Percentiles rank a stretch among this genome's conserved stretches.
phyloP scores from a whole-genome alignment of 2,113 vertebrate genomes.

The Oxyura jamaicensis region DNA sequence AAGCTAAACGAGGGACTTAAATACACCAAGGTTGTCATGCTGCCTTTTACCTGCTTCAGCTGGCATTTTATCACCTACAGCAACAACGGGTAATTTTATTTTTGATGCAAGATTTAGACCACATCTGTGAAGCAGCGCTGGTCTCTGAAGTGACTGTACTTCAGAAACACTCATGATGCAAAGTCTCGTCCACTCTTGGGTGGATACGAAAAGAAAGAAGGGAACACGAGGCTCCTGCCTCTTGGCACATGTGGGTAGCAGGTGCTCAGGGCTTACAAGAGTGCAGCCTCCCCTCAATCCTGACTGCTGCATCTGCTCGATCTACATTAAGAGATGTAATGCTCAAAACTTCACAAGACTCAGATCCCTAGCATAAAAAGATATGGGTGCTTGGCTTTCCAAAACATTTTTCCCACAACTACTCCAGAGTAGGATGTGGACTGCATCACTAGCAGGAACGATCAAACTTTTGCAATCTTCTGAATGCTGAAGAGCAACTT shows the following conservation, averaged over 20 bases:
- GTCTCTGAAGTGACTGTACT: neutral
- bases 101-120: neutral
- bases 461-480: neutral
- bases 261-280: neutral
- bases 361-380: neutral
- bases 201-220: neutral
- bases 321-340: neutral
- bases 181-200: neutral
- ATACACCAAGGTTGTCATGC: neutral
- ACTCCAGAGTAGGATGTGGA: neutral
- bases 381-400: neutral
- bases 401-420: neutral
- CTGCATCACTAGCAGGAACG: neutral
- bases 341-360: neutral
- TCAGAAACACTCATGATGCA: neutral
- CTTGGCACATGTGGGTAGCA: neutral
- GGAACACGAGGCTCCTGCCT: neutral
- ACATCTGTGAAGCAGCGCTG: neutral
- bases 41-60: constrained; percentile 30
- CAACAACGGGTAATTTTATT: constrained; percentile 1
- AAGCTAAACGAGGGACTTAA: constrained; percentile 5
- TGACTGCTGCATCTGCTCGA: neutral
- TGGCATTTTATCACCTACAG: neutral
- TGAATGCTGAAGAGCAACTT: neutral
- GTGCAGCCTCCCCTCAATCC: neutral